Conservation (phyloP, 2,888 invertebrate species). For the Homarus gammarus region DNA sequence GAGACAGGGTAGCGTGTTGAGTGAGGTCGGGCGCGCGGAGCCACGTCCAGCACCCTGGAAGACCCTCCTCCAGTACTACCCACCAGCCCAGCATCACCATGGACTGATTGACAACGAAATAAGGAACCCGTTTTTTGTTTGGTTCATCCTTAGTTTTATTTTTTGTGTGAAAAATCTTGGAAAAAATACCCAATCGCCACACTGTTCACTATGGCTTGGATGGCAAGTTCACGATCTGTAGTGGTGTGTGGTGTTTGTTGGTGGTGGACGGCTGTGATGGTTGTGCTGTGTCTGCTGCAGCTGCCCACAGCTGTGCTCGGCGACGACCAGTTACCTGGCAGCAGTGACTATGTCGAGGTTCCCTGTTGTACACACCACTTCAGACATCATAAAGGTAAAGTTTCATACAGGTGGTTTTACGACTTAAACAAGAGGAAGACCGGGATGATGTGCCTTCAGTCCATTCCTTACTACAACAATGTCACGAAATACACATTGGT, state of each 20-base stretch:
- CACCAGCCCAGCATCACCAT: conserved; percentile 29
- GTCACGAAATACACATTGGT: too few relatives aligned
- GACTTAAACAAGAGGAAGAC: too few relatives aligned
- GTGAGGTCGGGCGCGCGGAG: conserved; percentile 15
- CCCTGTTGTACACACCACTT: conserved; percentile 74
- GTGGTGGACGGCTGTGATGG: conserved; percentile 3
- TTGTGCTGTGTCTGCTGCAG: neutral
- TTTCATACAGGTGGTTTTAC: neutral
- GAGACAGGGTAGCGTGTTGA: conserved; percentile 31
- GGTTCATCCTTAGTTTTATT: conserved; percentile 33
- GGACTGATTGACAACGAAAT: conserved; percentile 41
- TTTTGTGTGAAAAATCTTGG: neutral
- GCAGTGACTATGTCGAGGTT: conserved; percentile 70
- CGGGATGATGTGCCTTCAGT: too few relatives aligned
- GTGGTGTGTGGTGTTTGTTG: neutral
- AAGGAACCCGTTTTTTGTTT: conserved; percentile 25
- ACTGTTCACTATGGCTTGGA: conserved; percentile 9
- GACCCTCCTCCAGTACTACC: neutral
- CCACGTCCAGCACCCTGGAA: conserved; percentile 7
- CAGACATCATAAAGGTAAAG: conserved; percentile 71
- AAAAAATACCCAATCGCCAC: neutral
- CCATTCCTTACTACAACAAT: too few relatives aligned
- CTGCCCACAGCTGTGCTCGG: conserved; percentile 18
- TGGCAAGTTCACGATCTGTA: neutral
- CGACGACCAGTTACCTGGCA: conserved; percentile 51